Base-by-base conservation (phyloP, 2,113 vertebrate genomes). In the Riparia riparia region DNA sequence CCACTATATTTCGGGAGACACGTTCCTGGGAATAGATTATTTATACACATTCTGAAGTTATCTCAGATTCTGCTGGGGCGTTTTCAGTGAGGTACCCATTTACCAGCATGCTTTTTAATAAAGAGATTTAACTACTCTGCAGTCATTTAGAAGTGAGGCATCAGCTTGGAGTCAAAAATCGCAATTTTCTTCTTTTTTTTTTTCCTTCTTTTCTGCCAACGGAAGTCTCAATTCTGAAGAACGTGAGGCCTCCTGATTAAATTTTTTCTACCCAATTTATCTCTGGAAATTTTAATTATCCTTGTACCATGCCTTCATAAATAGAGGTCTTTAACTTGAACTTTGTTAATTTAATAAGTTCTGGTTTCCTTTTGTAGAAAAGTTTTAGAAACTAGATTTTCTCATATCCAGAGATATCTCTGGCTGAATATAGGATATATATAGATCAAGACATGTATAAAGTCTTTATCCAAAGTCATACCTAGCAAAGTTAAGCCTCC, bases 211-310 rank as follows among this genome's bases (percentile, higher is more conserved):
- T 34, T 5, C 4, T 57, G 49, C 26, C 63, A 68, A 56, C 37
- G 26, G 50, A 82, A 64, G 12, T 77, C 32, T 93, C 50, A 39
- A 34, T 89, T 79, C 41, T 65, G 68, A 83, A 94, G 64, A 49
- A 10, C 19, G n/a, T 18, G 39, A 7, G 24, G 6, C 37, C 60
- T 24, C 56, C 53, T 64, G 83, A 82, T 51, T 65, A 91, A 95
- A 90, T 66, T 41, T 14, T 22, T 61, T 85, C 61, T 37, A 37
- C 44, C 70, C 92, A 89, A 71, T 93, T 94, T 72, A 32, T 51
- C 25, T 54, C 47, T 76, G 80, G 17, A 92, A 87, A 88, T 74
- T 69, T 73, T 78, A 78, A 91, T 96, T 79, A 78, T 81, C 64
- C n/a, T 86, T 66, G 17, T 37, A 50, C 28, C n/a, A 10, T 41